These are phyloP conservation scores for Lottia gigantea DNA, from an alignment of 2,888 invertebrate species.

Conservation along the genomic window DNA sequence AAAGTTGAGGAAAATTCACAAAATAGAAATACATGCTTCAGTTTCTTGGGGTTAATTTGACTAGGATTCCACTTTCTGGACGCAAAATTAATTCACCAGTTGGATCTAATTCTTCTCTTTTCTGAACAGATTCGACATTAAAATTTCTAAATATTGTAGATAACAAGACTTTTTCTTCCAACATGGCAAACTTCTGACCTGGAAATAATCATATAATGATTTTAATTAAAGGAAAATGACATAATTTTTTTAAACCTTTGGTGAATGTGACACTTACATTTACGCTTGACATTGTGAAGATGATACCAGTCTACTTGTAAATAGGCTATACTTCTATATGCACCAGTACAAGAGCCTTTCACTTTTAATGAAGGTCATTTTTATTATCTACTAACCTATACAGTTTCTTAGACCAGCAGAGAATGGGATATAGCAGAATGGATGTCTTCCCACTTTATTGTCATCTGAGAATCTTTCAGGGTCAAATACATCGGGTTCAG, in stretches of 20 bases:
- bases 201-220: constrained; percentile 15
- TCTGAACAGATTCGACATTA: constrained; percentile 72
- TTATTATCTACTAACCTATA: constrained; percentile 63
- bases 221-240: too few species aligned
- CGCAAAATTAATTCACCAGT: constrained; percentile 75
- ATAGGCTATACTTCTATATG: too few species aligned
- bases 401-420: constrained; percentile 71
- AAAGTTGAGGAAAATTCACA: too few species aligned
- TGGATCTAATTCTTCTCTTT: constrained; percentile 73
- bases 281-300: too few species aligned
- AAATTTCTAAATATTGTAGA: constrained; percentile 74
- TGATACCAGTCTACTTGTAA: too few species aligned
- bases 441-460: constrained; percentile 79
- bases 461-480: constrained; percentile 83
- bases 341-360: too few species aligned
- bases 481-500: constrained; percentile 79
- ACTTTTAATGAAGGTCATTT: too few species aligned
- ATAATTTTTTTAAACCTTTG: too few species aligned
- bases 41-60: constrained; percentile 61
- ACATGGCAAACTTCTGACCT: constrained; percentile 69
- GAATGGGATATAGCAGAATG: constrained; percentile 70
- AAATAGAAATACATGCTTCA: not conserved
- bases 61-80: constrained; percentile 73
- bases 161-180: constrained; percentile 72
- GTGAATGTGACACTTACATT: too few species aligned